These are phyloP conservation scores for Paramuricea clavata DNA, from an alignment of 92 coral and sea anemone genomes.

Conservation along the genomic window DNA sequence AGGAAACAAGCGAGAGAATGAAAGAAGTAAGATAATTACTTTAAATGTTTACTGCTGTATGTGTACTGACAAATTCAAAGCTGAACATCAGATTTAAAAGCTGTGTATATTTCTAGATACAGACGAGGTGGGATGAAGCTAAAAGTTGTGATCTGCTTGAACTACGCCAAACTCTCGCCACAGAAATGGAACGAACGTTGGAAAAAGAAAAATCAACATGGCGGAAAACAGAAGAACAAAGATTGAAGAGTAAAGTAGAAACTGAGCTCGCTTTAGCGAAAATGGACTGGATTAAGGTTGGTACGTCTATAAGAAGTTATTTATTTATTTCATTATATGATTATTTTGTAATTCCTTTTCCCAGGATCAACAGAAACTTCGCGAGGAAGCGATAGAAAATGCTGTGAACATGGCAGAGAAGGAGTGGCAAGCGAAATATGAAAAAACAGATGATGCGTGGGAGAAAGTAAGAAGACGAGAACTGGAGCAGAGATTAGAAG, in stretches of 20 bases:
- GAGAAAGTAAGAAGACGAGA: slow-evolving; percentile 32
- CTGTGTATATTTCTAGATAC: neutral
- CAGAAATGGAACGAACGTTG: slow-evolving; percentile 24
- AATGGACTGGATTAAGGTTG: slow-evolving; percentile 44
- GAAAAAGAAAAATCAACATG: slow-evolving; percentile 11
- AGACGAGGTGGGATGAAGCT: neutral
- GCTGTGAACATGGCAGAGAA: slow-evolving; percentile 79
- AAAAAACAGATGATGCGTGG: neutral
- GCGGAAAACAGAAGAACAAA: slow-evolving; percentile 29
- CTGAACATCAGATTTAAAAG: neutral
- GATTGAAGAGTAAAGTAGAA: slow-evolving; percentile 3
- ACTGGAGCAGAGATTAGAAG: slow-evolving; percentile 59
- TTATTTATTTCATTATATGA: neutral
- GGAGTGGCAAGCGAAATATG: slow-evolving; percentile 61
- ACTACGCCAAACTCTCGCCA: slow-evolving; percentile 27
- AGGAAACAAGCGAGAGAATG: slow-evolving; percentile 70
- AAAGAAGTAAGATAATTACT: slow-evolving; percentile 65
- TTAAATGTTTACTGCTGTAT: too few relatives aligned
- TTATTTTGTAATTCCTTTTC: neutral
- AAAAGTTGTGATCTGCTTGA: slow-evolving; percentile 20
- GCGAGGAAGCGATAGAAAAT: slow-evolving; percentile 65
- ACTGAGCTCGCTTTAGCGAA: slow-evolving; percentile 43
- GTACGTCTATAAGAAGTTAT: too few relatives aligned
- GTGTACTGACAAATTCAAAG: too few relatives aligned
- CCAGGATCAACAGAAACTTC: slow-evolving; percentile 70